A percentile compares a stretch with the other conserved stretches of the same genome.
Evolutionary conservation across 2,113 vertebrate species (phyloP).

Genomic region (Tachysurus vachellii): DNA sequence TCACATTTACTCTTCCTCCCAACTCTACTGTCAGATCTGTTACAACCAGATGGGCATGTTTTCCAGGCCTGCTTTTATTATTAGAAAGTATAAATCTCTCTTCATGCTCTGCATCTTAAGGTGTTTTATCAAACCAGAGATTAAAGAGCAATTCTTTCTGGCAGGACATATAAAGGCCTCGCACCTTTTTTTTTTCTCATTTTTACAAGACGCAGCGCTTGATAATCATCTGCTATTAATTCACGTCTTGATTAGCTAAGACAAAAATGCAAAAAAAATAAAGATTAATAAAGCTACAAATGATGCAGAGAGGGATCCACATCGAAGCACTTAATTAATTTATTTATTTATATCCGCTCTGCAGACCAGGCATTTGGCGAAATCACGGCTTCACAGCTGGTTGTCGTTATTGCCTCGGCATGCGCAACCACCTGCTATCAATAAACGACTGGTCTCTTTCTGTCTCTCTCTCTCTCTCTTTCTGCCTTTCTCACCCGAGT

Average conservation of each 20-base stretch:
- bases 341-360: constrained; percentile 11
- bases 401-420: constrained; percentile 65
- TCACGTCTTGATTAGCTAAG: constrained; percentile 30
- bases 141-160: constrained; percentile 38
- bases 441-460: constrained; percentile 57
- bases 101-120: constrained; percentile 25
- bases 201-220: constrained; percentile 16
- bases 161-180: constrained; percentile 41
- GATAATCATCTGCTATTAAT: constrained; percentile 34
- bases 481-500: constrained; percentile 46
- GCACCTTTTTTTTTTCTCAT: neutral
- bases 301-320: constrained; percentile 34
- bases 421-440: constrained; percentile 68
- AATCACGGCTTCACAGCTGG: constrained; percentile 62
- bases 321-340: constrained; percentile 30
- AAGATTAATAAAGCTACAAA: constrained; percentile 35
- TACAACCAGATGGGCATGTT: constrained; percentile 39
- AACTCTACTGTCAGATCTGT: constrained; percentile 22
- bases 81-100: constrained; percentile 29
- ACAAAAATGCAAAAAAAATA: constrained; percentile 2
- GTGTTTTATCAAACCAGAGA: constrained; percentile 35
- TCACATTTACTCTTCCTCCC: constrained; percentile 22
- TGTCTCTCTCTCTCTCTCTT: constrained; percentile 37
- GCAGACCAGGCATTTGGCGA: constrained; percentile 47
- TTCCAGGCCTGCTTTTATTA: constrained; percentile 41